Base-by-base conservation (phyloP, 2,797 vertebrate species). In the Pangasius larnaudii region DNA sequence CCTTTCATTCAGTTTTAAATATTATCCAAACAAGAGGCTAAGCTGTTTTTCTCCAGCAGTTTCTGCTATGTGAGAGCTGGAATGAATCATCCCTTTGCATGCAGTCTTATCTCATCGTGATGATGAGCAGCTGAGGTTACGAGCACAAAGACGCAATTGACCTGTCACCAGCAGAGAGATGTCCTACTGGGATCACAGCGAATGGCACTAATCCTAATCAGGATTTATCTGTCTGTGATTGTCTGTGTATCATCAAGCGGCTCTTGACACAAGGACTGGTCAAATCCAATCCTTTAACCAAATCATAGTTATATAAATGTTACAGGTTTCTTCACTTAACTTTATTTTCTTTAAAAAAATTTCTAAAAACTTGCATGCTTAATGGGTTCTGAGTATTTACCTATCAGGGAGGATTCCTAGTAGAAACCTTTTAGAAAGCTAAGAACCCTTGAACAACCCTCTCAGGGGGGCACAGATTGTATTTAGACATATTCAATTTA, bases 111-210 rank as follows among this genome's bases (percentile, higher is more conserved):
- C 84, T 81, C 79, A 88, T 56, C n/a, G 56, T 69, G 77, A 83
- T 8, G 69, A 80, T 72, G 63, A 65, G 30, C 46, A 84, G 69
- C 67, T 78, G 67, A 87, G 65, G 69, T 49, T 72, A 59, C 5
- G 8, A 72, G n/a, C 74, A 88, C 84, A 90, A 91, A 77, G 89
- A 5, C 78, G 24, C 86, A 51, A 79, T 75, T 90, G 79, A 87
- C 27, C 69, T 18, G 46, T 42, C 83, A 77, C 51, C 49, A 87
- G 82, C 49, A 72, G 33, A 77, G 74, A 85, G 84, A 86, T 53
- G n/a, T 33, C 6, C 80, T 36, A 65, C 58, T 83, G 69, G 8
- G 69, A 80, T 86, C 79, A 67, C 63, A 49, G 18, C 42, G 33
- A 82, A 84, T 65, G 75, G 63, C 75, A 85, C 49, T 78, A 87